Evolutionary conservation across 2,797 vertebrate species (phyloP).

Genomic region (Melanotaenia parkinsoni): DNA sequence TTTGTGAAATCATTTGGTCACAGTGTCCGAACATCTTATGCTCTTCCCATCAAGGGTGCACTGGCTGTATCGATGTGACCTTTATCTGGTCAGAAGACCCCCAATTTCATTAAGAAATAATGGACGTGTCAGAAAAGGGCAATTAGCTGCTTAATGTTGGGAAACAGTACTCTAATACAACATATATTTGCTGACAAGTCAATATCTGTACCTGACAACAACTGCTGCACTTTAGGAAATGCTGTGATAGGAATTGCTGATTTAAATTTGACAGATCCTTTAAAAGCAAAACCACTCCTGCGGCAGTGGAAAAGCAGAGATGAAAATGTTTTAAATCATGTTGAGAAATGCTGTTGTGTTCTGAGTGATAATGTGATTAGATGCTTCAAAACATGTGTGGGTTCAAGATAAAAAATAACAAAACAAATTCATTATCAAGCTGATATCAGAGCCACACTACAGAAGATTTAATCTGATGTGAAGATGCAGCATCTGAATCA

Average conservation of each 20-base stretch:
- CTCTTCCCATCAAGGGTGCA: constrained; percentile 49
- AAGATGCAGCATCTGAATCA: constrained; percentile 21
- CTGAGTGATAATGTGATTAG: constrained; percentile 22
- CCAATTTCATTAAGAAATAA: constrained; percentile 79
- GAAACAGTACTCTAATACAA: constrained; percentile 73
- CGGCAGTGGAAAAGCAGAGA: not conserved
- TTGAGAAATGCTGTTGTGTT: constrained; percentile 15
- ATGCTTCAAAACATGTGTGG: constrained; percentile 19
- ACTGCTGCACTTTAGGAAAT: constrained; percentile 27
- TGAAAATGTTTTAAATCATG: constrained; percentile 6
- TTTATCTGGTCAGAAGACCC: constrained; percentile 73
- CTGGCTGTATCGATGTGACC: constrained; percentile 67
- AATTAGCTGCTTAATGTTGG: constrained; percentile 82
- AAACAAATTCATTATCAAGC: constrained; percentile 17
- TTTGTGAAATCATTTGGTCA: constrained; percentile 63
- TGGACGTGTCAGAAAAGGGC: constrained; percentile 81
- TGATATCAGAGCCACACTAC: constrained; percentile 11
- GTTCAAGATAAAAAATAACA: constrained; percentile 14
- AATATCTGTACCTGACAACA: constrained; percentile 59
- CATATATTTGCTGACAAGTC: constrained; percentile 75
- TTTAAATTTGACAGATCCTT: constrained; percentile 27
- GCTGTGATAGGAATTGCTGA: constrained; percentile 18
- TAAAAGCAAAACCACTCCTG: constrained; percentile 19
- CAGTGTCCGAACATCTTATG: constrained; percentile 48
- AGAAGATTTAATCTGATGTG: constrained; percentile 44